Evolutionary conservation across 1,140 invertebrate species (phyloP), one percentile per base, ranked within the genome.

Genomic region (Lethocerus indicus): DNA sequence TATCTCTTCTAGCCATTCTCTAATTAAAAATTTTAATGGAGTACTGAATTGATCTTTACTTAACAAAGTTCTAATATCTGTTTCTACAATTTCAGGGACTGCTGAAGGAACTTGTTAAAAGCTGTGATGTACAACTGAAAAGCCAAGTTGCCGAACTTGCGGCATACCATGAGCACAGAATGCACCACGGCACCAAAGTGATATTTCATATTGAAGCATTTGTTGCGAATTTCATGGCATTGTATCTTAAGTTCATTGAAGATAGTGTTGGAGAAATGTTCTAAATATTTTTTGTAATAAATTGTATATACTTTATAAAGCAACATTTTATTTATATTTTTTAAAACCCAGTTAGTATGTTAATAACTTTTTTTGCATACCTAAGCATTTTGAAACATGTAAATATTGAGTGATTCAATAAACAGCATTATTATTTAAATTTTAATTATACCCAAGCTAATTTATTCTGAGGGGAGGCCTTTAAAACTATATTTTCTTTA

Each of bases 201-300:
- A 95, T 98, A 57, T 94, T 92, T 59, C 92, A 98, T 65, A 69
- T 98, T 29, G 94, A 98, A 69, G 90, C 91, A 16, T 98, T 98
- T 74, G 80, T 94, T 48, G 90, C 88, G 3, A 84, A 87, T 56
- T 96, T 95, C 65, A 98, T 98, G 94, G 75, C 78, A 21, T 78
- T 94, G 55, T 96, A 95, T 65, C 89, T 87, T 57, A 77, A 79
- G 57, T 88, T 83, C 63, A 71, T 89, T 53, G 80, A 84, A 59
- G 76, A 79, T 56, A 73, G 72, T 27, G 62, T 78, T 51, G 73
- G 60, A 24, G 60, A 51, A 40, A 66, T 67, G 53, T 52, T 54
- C 47, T 56, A 48, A 58, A 29, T 63, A 58, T 58, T 57, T 51
- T 39, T 39, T 32, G 7, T 32, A 32, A n/a, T n/a, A n/a, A n/a